These are phyloP conservation scores for Dasysyrphus albostriatus DNA, from an alignment of 2,888 invertebrate genomes.

Conservation along the genomic window DNA sequence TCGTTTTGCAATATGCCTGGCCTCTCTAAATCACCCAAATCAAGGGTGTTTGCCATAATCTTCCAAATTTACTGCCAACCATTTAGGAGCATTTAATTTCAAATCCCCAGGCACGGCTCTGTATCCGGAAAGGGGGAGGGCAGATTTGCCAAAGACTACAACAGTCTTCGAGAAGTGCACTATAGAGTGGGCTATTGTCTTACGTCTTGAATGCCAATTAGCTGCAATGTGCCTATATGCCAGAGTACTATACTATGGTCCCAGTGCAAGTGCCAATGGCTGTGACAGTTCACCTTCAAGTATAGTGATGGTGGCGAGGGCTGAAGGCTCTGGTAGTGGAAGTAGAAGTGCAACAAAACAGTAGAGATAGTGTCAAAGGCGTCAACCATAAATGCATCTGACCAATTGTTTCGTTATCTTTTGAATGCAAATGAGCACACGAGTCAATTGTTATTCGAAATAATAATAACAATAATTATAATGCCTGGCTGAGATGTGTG, in stretches of 20 bases:
- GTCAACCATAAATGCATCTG: constrained; percentile 60
- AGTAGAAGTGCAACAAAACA: constrained; percentile 3
- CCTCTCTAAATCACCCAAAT: constrained; percentile 30
- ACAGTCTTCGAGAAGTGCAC: constrained; percentile 35
- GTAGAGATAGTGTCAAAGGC: constrained; percentile 69
- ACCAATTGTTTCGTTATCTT: constrained; percentile 72
- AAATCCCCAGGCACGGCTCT: constrained; percentile 3
- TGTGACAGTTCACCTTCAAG: constrained; percentile 59
- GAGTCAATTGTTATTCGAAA: constrained; percentile 69
- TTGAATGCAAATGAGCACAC: constrained; percentile 71
- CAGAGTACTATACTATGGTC: neutral
- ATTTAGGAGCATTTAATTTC: constrained; percentile 43
- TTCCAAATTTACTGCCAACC: constrained; percentile 62
- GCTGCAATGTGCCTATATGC: constrained; percentile 23
- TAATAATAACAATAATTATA: constrained; percentile 44
- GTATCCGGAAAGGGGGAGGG: neutral
- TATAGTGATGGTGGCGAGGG: constrained; percentile 1
- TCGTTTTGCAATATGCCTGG: constrained; percentile 3
- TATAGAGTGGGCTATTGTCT: constrained; percentile 42
- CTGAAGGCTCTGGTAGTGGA: constrained; percentile 6
- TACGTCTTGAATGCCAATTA: constrained; percentile 65
- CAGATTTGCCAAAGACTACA: constrained; percentile 8
- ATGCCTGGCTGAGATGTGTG: constrained; percentile 36
- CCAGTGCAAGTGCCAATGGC: neutral
- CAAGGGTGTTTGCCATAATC: constrained; percentile 58